A percentile compares a stretch with the other conserved stretches of the same genome.
Conservation (phyloP, 1,140 invertebrate genomes). For the Globodera rostochiensis region DNA sequence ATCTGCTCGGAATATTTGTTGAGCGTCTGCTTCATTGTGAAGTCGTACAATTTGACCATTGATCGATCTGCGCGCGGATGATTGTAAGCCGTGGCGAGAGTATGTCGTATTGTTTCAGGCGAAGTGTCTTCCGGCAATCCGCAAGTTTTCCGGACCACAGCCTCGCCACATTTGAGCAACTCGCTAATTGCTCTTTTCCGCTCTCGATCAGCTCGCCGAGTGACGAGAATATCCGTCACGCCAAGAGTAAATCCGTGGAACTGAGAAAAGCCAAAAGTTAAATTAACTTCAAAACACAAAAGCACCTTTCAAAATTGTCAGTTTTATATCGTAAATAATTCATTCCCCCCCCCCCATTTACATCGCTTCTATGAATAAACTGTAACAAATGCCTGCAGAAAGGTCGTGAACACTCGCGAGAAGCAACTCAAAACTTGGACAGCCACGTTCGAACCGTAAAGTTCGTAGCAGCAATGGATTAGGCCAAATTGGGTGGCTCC, state of each 20-base stretch:
- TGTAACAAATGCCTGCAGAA: conserved; percentile 74
- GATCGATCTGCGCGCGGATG: conserved; percentile 76
- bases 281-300: conserved; percentile 11
- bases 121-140: conserved; percentile 71
- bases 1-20: conserved; percentile 86
- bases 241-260: conserved; percentile 87
- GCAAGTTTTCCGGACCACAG: conserved; percentile 76
- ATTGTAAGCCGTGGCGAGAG: conserved; percentile 60
- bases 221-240: conserved; percentile 88
- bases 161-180: conserved; percentile 72
- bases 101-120: conserved; percentile 70
- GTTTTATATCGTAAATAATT: too few relatives aligned
- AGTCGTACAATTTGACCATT: conserved; percentile 79
- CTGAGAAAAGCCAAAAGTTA: conserved; percentile 35
- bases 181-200: conserved; percentile 76
- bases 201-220: conserved; percentile 73
- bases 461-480: conserved; percentile 68
- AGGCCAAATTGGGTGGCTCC: conserved; percentile 90
- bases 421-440: conserved; percentile 82
- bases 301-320: background rate
- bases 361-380: background rate
- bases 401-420: conserved; percentile 86
- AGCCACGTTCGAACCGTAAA: conserved; percentile 86
- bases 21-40: conserved; percentile 80
- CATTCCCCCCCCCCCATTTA: background rate